Base-by-base conservation (phyloP, 2,113 vertebrate species). In the Tretioscincus oriximinensis region DNA sequence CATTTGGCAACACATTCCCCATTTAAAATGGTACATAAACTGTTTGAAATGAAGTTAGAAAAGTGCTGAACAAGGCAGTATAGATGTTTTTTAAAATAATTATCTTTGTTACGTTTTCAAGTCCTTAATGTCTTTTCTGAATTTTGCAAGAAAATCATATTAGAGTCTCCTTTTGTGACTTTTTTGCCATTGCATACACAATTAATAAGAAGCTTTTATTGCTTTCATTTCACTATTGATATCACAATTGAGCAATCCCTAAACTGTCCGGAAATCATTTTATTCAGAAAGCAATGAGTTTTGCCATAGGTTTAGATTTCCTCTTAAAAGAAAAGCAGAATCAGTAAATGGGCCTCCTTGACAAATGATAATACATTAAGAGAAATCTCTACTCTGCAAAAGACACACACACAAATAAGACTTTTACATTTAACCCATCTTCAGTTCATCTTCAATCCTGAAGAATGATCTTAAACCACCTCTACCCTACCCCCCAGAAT, bases 41-140 rank as follows among this genome's bases (percentile, higher is more conserved):
- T 51, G 66, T n/a, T 77, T n/a, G 28, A 70, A 69, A 78, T 78
- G 31, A n/a, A 60, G 31, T 5, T 24, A 14, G 65, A 35, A 41
- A 7, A 31, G 60, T 70, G 26, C 60, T 41, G 49, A 18, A 24
- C 9, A 49, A 28, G 24, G 5, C 26, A 41, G 20, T 9, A 61
- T 7, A 60, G 51, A 14, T 45, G 9, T 7, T 54, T 78, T 78
- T 65, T 64, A 65, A 63, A 54, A 14, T 5, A 64, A 78, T 76
- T 73, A 58, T 85, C 76, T 65, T 81, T 81, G 73, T 26, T 75
- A 35, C 63, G 84, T 76, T 21, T 83, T 41, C 35, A 86, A 84
- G 65, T 64, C 9, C 82, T 77, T 83, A 1, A 81, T 73, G 70
- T 45, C 51, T 69, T 69, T 88, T 67, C 84, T 80, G 54, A 4